A percentile compares a stretch with the other conserved stretches of the same genome.
Conservation (phyloP, 2,888 invertebrate species). For the Sphinx pinastri region DNA sequence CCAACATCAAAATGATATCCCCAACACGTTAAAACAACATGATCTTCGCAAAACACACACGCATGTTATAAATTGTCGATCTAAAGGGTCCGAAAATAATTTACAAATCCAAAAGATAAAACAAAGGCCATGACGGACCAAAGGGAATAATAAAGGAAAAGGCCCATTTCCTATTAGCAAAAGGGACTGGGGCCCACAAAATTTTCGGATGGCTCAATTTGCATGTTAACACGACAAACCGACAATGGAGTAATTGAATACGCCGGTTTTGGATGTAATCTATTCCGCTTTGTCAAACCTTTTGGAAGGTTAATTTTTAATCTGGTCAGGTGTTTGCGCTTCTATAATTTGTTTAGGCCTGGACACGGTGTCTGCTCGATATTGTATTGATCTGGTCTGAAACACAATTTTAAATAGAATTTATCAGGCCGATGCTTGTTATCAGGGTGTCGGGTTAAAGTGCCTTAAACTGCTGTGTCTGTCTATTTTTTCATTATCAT, state of each 20-base stretch:
- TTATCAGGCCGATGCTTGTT: background rate
- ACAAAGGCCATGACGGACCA: constrained; percentile 59
- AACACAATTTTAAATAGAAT: background rate
- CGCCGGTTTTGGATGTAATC: constrained; percentile 61
- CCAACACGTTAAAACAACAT: background rate
- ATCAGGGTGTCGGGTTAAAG: too few relatives aligned
- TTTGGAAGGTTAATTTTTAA: constrained; percentile 57
- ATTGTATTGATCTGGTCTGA: background rate
- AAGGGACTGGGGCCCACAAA: constrained; percentile 57
- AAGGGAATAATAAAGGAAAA: constrained; percentile 71
- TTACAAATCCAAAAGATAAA: constrained; percentile 63
- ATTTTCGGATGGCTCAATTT: constrained; percentile 74
- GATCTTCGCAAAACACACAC: constrained; percentile 29
- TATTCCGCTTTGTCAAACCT: constrained; percentile 52
- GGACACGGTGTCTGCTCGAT: background rate
- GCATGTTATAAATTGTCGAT: constrained; percentile 51
- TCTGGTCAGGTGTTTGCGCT: constrained; percentile 44
- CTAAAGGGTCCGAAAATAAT: constrained; percentile 61
- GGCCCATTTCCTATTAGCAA: constrained; percentile 72
- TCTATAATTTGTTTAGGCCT: constrained; percentile 16
- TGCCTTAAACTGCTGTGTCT: background rate
- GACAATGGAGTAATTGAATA: constrained; percentile 73
- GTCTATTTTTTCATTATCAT: too few relatives aligned
- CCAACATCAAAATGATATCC: background rate
- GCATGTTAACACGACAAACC: constrained; percentile 69